Conservation (phyloP, 2,113 vertebrate species). For the Dermatemys mawii region DNA sequence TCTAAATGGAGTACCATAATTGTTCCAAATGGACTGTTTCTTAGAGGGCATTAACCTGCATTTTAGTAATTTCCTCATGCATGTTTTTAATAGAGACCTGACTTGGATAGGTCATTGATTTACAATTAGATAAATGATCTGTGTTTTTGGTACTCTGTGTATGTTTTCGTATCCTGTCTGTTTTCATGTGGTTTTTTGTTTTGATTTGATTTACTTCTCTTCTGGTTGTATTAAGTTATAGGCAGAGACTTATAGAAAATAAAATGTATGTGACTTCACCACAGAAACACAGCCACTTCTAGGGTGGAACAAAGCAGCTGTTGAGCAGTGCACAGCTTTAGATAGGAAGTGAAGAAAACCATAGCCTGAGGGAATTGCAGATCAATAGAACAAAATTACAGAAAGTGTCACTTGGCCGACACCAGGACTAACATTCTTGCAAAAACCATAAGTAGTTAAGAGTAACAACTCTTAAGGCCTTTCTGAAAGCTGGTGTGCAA, state of each 20-base stretch:
- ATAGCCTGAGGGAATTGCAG: not conserved
- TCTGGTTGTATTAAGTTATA: not conserved
- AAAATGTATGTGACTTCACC: not conserved
- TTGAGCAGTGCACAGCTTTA: not conserved
- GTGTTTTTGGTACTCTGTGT: not conserved
- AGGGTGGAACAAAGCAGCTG: not conserved
- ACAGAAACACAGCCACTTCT: not conserved
- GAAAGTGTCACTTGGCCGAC: not conserved
- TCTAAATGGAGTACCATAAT: constrained; percentile 42
- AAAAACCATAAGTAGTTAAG: not conserved
- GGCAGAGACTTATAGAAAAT: not conserved
- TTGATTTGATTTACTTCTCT: not conserved
- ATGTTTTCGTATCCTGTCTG: not conserved
- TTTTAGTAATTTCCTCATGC: constrained; percentile 24
- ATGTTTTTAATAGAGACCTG: constrained; percentile 29
- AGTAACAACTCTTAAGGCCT: not conserved
- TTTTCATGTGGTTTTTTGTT: not conserved
- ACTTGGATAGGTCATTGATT: constrained; percentile 36
- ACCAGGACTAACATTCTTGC: not conserved
- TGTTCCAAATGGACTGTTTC: constrained; percentile 28
- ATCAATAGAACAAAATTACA: not conserved
- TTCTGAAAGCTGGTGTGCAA: not conserved
- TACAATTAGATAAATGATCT: constrained; percentile 28
- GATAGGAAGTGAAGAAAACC: not conserved
- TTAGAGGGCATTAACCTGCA: constrained; percentile 15